Evolutionary conservation across 2,113 vertebrate species (phyloP), one percentile per base, ranked within the genome.

Genomic region (Chionis minor): DNA sequence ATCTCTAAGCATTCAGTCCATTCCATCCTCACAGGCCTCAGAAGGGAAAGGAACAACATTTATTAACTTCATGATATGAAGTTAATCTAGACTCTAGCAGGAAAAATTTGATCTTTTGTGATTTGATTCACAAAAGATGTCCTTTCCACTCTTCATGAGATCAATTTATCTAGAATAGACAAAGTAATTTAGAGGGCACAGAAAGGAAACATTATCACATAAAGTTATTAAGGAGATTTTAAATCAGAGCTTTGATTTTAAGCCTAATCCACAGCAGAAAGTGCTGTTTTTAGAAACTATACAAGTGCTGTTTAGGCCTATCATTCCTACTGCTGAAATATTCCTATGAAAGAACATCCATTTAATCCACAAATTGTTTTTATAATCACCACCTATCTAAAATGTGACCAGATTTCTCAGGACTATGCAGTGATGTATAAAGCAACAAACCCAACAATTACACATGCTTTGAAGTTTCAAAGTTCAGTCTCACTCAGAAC

Each of bases 101-200:
- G 88, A 82, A 88, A 88, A 67, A 96, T 71, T 58, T 55, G 83
- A 85, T 96, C 38, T 38, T 38, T 38, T 38, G 38, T 38, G 38
- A 38, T 38, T 38, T 38, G 74, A 87, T 93, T 94, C 70, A 93
- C 40, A 85, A 87, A 87, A 85, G 40, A 94, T 90, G 84, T 38
- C 66, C 79, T 96, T 88, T 90, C 88, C 55, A 54, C 20, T 94
- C 79, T 82, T 85, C 71, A 88, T 83, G 78, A 83, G 81, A 95
- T 75, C 88, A 73, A 92, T 93, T 91, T 79, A 65, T 93, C 90
- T 86, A 91, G 66, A 90, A 90, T 7, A 86, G 90, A 78, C 92
- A 92, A 92, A 84, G 70, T 93, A 92, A 93, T 94, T 94, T 73
- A 91, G 44, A 93, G 38, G 87, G 45, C 63, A 93, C 30, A 82